phyloP scores from a whole-genome alignment of 2,888 invertebrate genomes.

The Drosophila prostipennis region DNA sequence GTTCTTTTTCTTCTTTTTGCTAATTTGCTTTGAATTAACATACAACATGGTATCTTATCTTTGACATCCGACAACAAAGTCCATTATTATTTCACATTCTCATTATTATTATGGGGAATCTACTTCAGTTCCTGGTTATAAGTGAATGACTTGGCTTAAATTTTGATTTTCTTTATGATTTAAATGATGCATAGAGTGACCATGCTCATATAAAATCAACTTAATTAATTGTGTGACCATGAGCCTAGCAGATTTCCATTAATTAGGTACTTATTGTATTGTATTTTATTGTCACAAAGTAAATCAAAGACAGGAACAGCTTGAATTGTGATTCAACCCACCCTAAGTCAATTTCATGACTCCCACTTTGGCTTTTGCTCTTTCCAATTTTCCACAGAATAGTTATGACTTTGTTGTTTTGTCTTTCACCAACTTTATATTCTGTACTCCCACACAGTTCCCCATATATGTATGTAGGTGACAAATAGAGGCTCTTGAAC shows the following conservation, averaged over 20 bases:
- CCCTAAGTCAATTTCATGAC: background rate
- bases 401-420: background rate
- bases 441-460: background rate
- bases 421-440: background rate
- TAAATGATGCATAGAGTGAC: background rate
- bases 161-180: background rate
- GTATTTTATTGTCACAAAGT: background rate
- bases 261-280: background rate
- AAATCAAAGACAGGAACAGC: background rate
- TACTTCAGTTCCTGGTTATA: slow-evolving; percentile 1
- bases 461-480: slow-evolving; percentile 17
- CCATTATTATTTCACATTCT: slow-evolving; percentile 20
- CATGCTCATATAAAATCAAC: background rate
- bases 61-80: slow-evolving; percentile 10
- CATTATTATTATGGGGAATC: slow-evolving; percentile 16
- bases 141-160: background rate
- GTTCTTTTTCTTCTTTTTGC: background rate
- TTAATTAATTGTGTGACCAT: background rate
- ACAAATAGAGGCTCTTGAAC: slow-evolving; percentile 43
- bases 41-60: slow-evolving; percentile 28
- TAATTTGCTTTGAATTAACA: slow-evolving; percentile 33
- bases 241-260: background rate
- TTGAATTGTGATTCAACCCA: background rate
- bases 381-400: background rate
- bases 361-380: background rate